A percentile compares a stretch with the other conserved stretches of the same genome.
Conservation (phyloP, 1,140 invertebrate species). For the Laodelphax striatellus region DNA sequence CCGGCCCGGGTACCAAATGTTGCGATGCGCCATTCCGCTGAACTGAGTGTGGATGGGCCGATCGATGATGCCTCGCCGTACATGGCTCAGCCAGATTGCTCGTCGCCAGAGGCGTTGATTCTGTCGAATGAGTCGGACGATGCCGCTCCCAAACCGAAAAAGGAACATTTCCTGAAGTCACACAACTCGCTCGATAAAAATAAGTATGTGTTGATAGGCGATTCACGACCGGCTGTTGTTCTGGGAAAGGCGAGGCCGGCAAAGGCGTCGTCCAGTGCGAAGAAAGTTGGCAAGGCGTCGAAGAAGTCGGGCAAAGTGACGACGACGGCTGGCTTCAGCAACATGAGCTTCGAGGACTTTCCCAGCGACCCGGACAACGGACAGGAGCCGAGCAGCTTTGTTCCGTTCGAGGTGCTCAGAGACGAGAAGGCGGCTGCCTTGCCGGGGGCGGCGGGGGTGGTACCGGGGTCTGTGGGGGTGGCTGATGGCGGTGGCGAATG, state of each 20-base stretch:
- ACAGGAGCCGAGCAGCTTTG: slow-evolving; percentile 16
- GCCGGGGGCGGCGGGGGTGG: slow-evolving; percentile 27
- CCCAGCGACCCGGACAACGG: slow-evolving; percentile 46
- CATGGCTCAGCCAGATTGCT: background rate
- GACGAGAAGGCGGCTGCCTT: slow-evolving; percentile 32
- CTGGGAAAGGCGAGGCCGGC: slow-evolving; percentile 10
- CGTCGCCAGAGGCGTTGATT: slow-evolving; percentile 10
- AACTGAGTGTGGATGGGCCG: too few relatives aligned
- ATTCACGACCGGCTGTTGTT: slow-evolving; percentile 22
- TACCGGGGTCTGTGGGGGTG: slow-evolving; percentile 29
- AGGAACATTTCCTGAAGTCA: slow-evolving; percentile 33
- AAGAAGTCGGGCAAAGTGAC: slow-evolving; percentile 24
- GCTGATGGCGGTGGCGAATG: slow-evolving; percentile 41
- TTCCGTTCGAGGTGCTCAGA: slow-evolving; percentile 51
- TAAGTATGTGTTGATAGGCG: slow-evolving; percentile 42
- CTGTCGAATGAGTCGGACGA: slow-evolving; percentile 1
- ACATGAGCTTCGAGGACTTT: slow-evolving; percentile 71
- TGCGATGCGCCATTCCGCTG: background rate
- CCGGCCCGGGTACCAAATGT: background rate
- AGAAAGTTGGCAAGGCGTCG: slow-evolving; percentile 19
- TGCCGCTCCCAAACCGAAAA: slow-evolving; percentile 26
- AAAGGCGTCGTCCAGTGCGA: slow-evolving; percentile 24
- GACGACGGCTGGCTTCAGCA: slow-evolving; percentile 45
- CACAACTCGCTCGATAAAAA: slow-evolving; percentile 30
- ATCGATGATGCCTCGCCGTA: background rate